Conservation (phyloP, 2,113 vertebrate species). For the Dicerorhinus sumatrensis region DNA sequence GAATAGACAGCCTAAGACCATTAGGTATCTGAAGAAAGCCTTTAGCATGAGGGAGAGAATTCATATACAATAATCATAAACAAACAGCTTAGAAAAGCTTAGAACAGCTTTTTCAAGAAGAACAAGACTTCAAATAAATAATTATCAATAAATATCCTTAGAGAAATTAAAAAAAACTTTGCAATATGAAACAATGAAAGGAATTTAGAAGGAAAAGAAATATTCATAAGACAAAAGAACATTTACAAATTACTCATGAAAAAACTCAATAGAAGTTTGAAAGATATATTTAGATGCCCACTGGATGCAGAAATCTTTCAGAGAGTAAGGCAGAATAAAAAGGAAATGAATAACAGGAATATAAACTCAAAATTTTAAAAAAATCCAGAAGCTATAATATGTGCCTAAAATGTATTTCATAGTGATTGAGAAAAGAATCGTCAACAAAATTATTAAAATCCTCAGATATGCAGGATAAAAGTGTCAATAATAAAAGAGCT, state of each 20-base stretch:
- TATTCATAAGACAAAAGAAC: not conserved
- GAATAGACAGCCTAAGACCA: not conserved
- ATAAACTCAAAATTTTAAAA: not conserved
- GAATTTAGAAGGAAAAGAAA: not conserved
- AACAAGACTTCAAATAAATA: not conserved
- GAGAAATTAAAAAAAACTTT: not conserved
- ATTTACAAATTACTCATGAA: not conserved
- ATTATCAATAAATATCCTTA: not conserved
- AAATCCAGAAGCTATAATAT: not conserved
- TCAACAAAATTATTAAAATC: not conserved
- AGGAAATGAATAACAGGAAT: not conserved
- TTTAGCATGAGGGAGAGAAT: not conserved
- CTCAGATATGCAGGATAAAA: accelerated
- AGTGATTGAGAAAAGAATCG: not conserved
- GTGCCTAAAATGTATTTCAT: not conserved
- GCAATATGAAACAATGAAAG: not conserved
- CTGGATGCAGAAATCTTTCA: not conserved
- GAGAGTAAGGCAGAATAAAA: not conserved
- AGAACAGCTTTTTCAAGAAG: not conserved
- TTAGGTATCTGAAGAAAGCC: not conserved
- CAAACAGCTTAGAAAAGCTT: not conserved
- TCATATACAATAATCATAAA: not conserved
- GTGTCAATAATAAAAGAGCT: not conserved
- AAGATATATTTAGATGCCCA: not conserved
- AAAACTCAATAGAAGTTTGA: not conserved